phyloP scores from a whole-genome alignment of 2,888 invertebrate species.

The Idaea dimidiata region DNA sequence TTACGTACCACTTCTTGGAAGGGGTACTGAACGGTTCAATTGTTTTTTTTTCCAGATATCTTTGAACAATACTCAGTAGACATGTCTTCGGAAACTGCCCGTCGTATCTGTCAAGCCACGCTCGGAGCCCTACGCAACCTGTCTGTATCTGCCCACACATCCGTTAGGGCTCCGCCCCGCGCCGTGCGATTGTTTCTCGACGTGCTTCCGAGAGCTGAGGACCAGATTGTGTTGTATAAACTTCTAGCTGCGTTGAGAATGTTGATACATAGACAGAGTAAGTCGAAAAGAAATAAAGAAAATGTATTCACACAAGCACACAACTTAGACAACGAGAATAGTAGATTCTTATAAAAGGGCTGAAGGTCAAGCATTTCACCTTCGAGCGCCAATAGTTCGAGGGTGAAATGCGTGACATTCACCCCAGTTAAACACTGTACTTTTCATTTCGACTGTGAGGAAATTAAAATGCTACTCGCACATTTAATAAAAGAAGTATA shows the following conservation, averaged over 20 bases:
- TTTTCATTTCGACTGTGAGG: too few relatives aligned
- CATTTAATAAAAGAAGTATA: too few relatives aligned
- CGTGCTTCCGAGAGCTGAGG: constrained; percentile 84
- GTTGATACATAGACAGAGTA: constrained; percentile 92
- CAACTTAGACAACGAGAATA: too few relatives aligned
- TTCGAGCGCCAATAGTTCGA: too few relatives aligned
- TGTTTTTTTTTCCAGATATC: constrained; percentile 45
- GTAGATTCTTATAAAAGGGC: too few relatives aligned
- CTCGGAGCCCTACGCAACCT: constrained; percentile 90
- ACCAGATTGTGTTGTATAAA: constrained; percentile 92
- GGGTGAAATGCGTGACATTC: too few relatives aligned
- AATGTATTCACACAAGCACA: too few relatives aligned
- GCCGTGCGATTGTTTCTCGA: constrained; percentile 80
- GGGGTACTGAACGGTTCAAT: too few relatives aligned
- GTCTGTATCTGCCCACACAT: constrained; percentile 86
- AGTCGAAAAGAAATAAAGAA: constrained; percentile 6
- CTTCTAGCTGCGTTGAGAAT: constrained; percentile 91
- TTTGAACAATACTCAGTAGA: constrained; percentile 46
- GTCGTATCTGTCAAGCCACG: constrained; percentile 85
- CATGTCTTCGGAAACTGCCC: constrained; percentile 31
- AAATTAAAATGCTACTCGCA: too few relatives aligned
- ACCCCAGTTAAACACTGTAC: too few relatives aligned
- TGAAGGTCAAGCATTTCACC: too few relatives aligned
- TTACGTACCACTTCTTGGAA: too few relatives aligned
- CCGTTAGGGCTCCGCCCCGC: constrained; percentile 84